These are phyloP conservation scores for Pristionchus arcanus DNA, from an alignment of 2,888 invertebrate species.

Conservation along the genomic window DNA sequence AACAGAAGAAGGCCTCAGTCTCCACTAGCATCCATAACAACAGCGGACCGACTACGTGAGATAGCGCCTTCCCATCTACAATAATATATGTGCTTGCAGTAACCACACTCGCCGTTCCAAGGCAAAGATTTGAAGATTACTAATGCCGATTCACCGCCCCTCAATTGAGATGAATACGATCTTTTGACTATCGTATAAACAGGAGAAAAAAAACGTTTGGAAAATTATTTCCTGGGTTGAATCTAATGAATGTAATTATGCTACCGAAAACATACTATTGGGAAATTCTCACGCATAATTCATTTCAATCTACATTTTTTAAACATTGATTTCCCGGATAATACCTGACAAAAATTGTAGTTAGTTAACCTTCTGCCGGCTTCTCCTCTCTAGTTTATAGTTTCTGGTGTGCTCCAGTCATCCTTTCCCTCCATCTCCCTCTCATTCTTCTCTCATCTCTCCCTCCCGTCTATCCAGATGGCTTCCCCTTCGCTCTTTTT, in stretches of 20 bases:
- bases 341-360: background rate
- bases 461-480: conserved; percentile 13
- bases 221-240: background rate
- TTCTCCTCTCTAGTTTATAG: conserved; percentile 39
- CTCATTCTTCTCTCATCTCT: conserved; percentile 32
- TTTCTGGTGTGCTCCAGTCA: conserved; percentile 42
- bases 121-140: conserved; percentile 38
- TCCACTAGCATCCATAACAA: background rate
- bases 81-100: background rate
- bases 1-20: conserved; percentile 12
- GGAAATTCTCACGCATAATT: background rate
- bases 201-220: background rate
- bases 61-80: background rate
- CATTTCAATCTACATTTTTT: background rate
- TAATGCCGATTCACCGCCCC: background rate
- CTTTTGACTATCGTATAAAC: conserved; percentile 28
- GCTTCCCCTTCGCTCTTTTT: background rate
- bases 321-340: background rate
- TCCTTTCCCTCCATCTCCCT: background rate
- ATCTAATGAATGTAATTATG: background rate
- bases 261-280: background rate
- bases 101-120: background rate
- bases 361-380: conserved; percentile 6
- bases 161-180: conserved; percentile 40
- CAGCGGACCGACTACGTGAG: conserved; percentile 24